Evolutionary conservation across 2,888 invertebrate genomes (phyloP), one percentile per base, ranked within the genome.

Genomic region (Athetis lepigone): DNA sequence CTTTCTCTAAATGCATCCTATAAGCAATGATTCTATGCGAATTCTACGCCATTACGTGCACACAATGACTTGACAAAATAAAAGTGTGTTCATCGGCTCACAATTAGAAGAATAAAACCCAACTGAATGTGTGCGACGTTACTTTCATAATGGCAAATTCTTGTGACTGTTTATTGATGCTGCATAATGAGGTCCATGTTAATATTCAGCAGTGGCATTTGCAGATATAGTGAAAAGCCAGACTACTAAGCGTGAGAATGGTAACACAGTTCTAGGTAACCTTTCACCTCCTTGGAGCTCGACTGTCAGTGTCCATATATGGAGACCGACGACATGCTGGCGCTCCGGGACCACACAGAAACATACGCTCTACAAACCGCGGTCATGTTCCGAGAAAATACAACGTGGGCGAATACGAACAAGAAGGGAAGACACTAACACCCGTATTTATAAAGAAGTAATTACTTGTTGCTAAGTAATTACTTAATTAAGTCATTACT

Each of bases 241-340:
- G 23, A 61, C 73, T 68, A 77, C 68, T 21, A 72, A 82, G 83
- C 85, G 86, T 90, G 88, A 85, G 88, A 88, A 88, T 82, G 75
- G 85, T 85, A 87, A 86, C 85, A 84, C 73, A 77, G 74, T 81
- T 78, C 82, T 75, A 65, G 69, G 72, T 82, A 86, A 90, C 91
- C 91, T 92, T 91, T 92, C 90, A 91, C 91, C 91, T 89, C 78
- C 79, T 82, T 71, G 73, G 75, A 77, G 80, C 82, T 79, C 59
- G 74, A 43, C 73, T 54, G 56, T 70, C 88, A 43, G 72, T 54
- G 56, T 70, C 88, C 88, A 83, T 88, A 87, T 88, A 88, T 42
- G 86, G 86, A 58, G 50, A 56, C 75, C 57, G 75, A 70, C 70
- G 70, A 79, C 68, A 61, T 57, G 66, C 60, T 33, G 82, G 84